Percentiles rank a stretch among this genome's conserved stretches.
Conservation (phyloP, 2,797 vertebrate genomes). For the Emydoidea blandingii region DNA sequence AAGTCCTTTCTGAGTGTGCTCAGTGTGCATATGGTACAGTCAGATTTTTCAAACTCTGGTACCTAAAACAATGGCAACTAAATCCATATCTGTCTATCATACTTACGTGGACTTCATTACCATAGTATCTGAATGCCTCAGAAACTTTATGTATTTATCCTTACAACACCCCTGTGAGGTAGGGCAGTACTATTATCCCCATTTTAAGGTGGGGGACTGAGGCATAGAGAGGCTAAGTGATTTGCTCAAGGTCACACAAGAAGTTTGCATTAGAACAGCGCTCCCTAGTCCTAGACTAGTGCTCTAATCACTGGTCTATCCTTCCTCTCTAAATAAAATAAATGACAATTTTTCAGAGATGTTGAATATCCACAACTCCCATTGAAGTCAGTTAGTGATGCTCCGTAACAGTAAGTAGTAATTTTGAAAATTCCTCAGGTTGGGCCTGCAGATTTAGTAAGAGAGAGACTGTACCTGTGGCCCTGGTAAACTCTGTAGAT, state of each 20-base stretch:
- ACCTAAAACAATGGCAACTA: neutral
- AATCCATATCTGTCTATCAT: neutral
- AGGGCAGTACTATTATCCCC: neutral
- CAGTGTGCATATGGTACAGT: neutral
- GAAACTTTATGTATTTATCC: neutral
- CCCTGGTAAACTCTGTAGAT: neutral
- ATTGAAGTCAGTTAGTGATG: neutral
- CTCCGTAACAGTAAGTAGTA: neutral
- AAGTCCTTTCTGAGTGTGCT: neutral
- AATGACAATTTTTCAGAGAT: neutral
- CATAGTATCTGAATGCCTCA: neutral
- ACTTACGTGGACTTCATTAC: neutral
- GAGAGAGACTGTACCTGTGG: neutral
- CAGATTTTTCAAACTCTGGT: neutral
- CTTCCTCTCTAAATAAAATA: neutral
- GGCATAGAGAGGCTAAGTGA: neutral
- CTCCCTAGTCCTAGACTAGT: neutral
- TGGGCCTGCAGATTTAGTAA: neutral
- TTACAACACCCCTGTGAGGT: neutral
- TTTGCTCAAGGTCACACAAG: neutral
- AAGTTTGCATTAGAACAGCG: neutral
- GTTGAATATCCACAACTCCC: conserved; percentile 4
- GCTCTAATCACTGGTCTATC: neutral
- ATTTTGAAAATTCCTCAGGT: neutral
- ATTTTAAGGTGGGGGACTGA: neutral